Base-by-base conservation (phyloP, 2,888 invertebrate genomes). In the Hemithea aestivaria region DNA sequence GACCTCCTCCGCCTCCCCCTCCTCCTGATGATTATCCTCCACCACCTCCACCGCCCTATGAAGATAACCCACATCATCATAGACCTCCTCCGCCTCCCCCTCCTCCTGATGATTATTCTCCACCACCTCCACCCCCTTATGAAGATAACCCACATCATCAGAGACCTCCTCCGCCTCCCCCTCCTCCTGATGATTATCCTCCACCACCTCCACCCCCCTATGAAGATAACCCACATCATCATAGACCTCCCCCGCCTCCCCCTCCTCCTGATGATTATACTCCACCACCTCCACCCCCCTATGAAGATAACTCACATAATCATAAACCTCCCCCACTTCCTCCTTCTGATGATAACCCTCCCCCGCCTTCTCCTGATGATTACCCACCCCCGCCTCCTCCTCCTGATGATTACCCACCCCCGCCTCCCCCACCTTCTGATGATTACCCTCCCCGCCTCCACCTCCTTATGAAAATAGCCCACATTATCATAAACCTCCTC, bases 291-390 rank as follows among this genome's bases (percentile, higher is more conserved):
- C 26, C 43, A 7, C 42, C 40, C 3, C 40, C 32, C 4, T 27
- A 38, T 27, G 16, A 49, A 32, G 27, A 41, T 20, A 25, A 31
- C 7, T 38, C 35, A 5, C 27, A 21, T n/a, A 43, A 7, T 9
- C 24, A 35, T 12, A n/a, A n/a, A n/a, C n/a, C n/a, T n/a, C n/a
- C n/a, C n/a, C n/a, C n/a, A n/a, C n/a, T n/a, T n/a, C n/a, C n/a
- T n/a, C n/a, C n/a, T n/a, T n/a, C n/a, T n/a, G 25, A 44, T 24
- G 29, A 39, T 12, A 29, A 23, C n/a, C 33, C 28, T n/a, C 44
- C 43, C 10, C 48, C 45, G 20, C 38, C 43, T 5, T n/a, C n/a
- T n/a, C n/a, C n/a, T n/a, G n/a, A n/a, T n/a, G n/a, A n/a, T n/a
- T n/a, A n/a, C n/a, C n/a, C n/a, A n/a, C n/a, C n/a, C n/a, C n/a